phyloP scores from a whole-genome alignment of 2,113 vertebrate genomes.

The Pterocles orientalis region DNA sequence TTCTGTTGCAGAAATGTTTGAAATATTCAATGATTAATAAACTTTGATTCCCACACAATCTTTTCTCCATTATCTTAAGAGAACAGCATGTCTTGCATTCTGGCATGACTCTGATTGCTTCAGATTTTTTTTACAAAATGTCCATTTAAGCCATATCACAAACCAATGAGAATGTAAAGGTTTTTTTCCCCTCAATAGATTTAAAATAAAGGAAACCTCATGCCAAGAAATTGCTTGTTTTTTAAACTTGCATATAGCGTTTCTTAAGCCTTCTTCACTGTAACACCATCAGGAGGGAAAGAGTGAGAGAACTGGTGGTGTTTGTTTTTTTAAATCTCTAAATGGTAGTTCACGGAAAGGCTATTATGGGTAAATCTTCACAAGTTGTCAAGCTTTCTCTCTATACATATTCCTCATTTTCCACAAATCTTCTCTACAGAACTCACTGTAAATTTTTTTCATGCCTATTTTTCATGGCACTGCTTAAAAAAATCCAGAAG shows the following conservation, averaged over 20 bases:
- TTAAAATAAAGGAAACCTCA: background rate
- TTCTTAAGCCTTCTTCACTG: background rate
- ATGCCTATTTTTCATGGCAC: no score
- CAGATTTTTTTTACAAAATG: background rate
- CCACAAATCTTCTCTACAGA: background rate
- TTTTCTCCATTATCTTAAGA: background rate
- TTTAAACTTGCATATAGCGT: background rate
- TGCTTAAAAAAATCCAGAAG: background rate
- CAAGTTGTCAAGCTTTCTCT: background rate
- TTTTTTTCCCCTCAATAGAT: background rate
- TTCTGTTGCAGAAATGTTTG: background rate
- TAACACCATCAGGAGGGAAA: background rate
- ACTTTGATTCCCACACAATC: background rate
- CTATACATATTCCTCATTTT: background rate
- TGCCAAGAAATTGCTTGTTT: background rate
- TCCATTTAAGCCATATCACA: background rate
- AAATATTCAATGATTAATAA: conserved; percentile 40
- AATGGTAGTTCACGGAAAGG: background rate
- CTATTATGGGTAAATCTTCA: background rate
- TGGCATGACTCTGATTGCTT: background rate
- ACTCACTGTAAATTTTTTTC: background rate
- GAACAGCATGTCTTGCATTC: background rate
- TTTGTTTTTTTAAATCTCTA: background rate
- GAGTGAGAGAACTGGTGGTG: background rate
- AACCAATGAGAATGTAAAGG: background rate